These are phyloP conservation scores for Palythoa grandis DNA, from an alignment of 92 coral and sea anemone genomes.

Conservation along the genomic window DNA sequence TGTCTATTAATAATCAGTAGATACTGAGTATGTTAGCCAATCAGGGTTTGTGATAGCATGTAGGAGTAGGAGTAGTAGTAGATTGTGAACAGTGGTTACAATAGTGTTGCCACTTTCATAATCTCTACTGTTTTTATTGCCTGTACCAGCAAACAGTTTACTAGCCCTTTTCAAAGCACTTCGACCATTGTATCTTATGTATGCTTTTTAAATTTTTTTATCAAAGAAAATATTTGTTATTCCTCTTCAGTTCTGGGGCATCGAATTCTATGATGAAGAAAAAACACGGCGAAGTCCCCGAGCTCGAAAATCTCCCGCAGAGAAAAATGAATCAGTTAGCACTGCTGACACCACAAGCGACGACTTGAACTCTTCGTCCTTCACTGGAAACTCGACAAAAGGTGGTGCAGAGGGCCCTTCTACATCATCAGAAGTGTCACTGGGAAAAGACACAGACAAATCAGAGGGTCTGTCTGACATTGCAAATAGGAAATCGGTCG, in stretches of 20 bases:
- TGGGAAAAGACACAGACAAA: not conserved
- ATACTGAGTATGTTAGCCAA: too few species aligned
- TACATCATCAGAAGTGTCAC: not conserved
- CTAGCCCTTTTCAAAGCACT: not conserved
- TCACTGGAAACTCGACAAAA: not conserved
- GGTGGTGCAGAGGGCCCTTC: not conserved
- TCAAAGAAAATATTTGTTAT: not conserved
- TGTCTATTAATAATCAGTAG: too few species aligned
- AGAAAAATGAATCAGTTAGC: not conserved
- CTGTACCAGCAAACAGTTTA: too few species aligned
- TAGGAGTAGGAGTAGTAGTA: too few species aligned
- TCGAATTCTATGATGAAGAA: slow-evolving; percentile 83
- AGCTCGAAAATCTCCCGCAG: not conserved
- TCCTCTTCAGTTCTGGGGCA: slow-evolving; percentile 83
- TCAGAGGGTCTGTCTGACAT: not conserved
- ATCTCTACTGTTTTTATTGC: too few species aligned
- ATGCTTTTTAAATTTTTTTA: too few species aligned
- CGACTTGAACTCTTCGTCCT: not conserved
- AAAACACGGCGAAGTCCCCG: slow-evolving; percentile 45
- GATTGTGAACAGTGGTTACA: too few species aligned
- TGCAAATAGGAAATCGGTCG: not conserved
- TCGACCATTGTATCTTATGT: not conserved
- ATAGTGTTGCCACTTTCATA: too few species aligned
- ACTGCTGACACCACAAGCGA: not conserved
- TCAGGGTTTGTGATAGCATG: too few species aligned